These are phyloP conservation scores for Nephotettix cincticeps DNA, from an alignment of 1,140 invertebrate species.

Conservation along the genomic window DNA sequence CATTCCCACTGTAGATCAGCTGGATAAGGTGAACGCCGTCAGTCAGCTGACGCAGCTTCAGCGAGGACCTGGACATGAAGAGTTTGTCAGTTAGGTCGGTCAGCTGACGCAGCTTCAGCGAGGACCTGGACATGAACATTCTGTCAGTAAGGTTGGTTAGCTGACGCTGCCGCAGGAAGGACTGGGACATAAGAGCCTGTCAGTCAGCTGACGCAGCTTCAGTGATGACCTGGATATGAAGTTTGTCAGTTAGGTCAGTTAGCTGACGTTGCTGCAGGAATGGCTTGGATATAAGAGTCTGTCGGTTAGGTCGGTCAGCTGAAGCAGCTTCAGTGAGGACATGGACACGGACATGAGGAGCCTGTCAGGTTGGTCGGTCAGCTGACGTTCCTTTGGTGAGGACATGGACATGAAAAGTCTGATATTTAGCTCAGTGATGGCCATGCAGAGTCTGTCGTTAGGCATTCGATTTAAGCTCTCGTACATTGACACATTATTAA, in stretches of 20 bases:
- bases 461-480: no score
- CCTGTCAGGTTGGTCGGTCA: no score
- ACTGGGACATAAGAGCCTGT: no score
- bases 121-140: conserved; percentile 50
- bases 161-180: no score
- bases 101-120: conserved; percentile 61
- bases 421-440: no score
- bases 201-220: conserved; percentile 47
- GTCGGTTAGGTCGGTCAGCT: no score
- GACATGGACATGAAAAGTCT: conserved; percentile 42
- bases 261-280: no score
- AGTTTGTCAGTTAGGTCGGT: conserved; percentile 63
- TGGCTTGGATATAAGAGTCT: no score
- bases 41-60: conserved; percentile 63
- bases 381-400: conserved; percentile 52
- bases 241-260: no score
- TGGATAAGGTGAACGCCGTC: conserved; percentile 65
- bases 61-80: conserved; percentile 48
- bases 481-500: no score
- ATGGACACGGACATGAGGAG: conserved; percentile 36
- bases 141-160: conserved; percentile 62
- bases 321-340: conserved; percentile 53
- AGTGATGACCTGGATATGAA: conserved; percentile 49
- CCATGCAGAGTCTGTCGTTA: no score
- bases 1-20: conserved; percentile 60